These are phyloP conservation scores for Aleiodes testaceus DNA, from an alignment of 2,888 invertebrate species.

Conservation along the genomic window DNA sequence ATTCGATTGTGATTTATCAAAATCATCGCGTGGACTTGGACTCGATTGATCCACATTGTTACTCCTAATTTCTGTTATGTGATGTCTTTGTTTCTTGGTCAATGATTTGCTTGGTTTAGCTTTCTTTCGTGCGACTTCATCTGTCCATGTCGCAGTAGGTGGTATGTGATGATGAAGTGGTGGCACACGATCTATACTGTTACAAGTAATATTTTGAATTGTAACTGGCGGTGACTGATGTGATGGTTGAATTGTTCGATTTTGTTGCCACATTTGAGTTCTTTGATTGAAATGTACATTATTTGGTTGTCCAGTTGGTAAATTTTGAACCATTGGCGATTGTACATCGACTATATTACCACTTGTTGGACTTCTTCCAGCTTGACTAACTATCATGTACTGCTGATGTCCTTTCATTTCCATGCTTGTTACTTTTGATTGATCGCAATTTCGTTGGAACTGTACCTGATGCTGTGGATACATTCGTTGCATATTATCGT, in stretches of 20 bases:
- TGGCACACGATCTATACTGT: slow-evolving; percentile 81
- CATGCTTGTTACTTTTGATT: slow-evolving; percentile 60
- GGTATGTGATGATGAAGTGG: slow-evolving; percentile 82
- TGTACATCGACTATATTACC: slow-evolving; percentile 63
- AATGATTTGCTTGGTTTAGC: slow-evolving; percentile 76
- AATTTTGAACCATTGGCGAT: slow-evolving; percentile 54
- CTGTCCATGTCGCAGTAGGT: slow-evolving; percentile 75
- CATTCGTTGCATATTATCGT: slow-evolving; percentile 63
- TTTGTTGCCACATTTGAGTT: slow-evolving; percentile 78
- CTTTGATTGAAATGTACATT: slow-evolving; percentile 69
- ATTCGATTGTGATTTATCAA: slow-evolving; percentile 59
- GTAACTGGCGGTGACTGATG: slow-evolving; percentile 56
- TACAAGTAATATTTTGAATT: slow-evolving; percentile 72
- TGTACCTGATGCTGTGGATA: slow-evolving; percentile 65
- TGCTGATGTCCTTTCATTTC: slow-evolving; percentile 57
- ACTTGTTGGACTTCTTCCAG: slow-evolving; percentile 62
- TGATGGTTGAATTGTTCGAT: slow-evolving; percentile 61
- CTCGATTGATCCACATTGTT: slow-evolving; percentile 60
- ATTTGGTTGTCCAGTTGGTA: slow-evolving; percentile 61
- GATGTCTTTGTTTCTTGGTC: slow-evolving; percentile 68
- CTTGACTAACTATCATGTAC: slow-evolving; percentile 60
- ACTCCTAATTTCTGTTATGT: slow-evolving; percentile 55
- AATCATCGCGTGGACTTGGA: slow-evolving; percentile 63
- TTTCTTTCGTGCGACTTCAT: slow-evolving; percentile 78
- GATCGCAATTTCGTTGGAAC: slow-evolving; percentile 67